Base-by-base conservation (phyloP, 2,113 vertebrate genomes). In the Pangasianodon gigas region DNA sequence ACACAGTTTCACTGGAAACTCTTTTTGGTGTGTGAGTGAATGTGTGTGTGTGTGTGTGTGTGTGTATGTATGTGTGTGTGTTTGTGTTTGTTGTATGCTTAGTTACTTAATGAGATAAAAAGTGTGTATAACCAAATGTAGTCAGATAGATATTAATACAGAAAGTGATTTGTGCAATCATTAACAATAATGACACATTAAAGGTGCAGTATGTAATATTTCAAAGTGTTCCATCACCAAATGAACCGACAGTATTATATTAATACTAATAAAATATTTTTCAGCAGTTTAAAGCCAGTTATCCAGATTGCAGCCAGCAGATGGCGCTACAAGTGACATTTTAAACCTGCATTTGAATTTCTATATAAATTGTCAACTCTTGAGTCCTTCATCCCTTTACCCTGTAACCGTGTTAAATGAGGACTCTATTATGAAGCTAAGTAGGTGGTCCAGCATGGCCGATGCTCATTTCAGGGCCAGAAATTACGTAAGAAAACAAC, bases 31-130 rank as follows among this genome's bases (percentile, higher is more conserved):
- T 6, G 48, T 54, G 24, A 54, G 60, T 65, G 60, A 29, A 26
- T 65, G 60, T 65, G 60, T 29, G 60, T 62, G 60, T 62, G 60
- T 62, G 24, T 62, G 41, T 65, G 75, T 48, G 67, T 86, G 41
- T 86, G 60, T 65, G 60, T 65, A 24, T 65, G 60, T 65, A 24
- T 80, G n/a, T 85, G 41, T 65, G 56, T 48, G 67, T 86, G 37
- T 86, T 13, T 58, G 56, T 58, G 56, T 19, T 7, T 58, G 56
- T 37, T 37, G 26, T n/a, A 14, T 69, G 52, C 21, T 58, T 41
- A 58, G n/a, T 79, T 29, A 75, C 71, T 60, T 2, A 26, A 29
- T 74, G 51, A 32, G 24, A 91, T 60, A 86, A 9, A 85, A 14
- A 44, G 16, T 44, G 37, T 19, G 32, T 41, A 37, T 41, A 74